These are phyloP conservation scores for Andrena bucephala DNA, from an alignment of 2,888 invertebrate genomes.

Conservation along the genomic window DNA sequence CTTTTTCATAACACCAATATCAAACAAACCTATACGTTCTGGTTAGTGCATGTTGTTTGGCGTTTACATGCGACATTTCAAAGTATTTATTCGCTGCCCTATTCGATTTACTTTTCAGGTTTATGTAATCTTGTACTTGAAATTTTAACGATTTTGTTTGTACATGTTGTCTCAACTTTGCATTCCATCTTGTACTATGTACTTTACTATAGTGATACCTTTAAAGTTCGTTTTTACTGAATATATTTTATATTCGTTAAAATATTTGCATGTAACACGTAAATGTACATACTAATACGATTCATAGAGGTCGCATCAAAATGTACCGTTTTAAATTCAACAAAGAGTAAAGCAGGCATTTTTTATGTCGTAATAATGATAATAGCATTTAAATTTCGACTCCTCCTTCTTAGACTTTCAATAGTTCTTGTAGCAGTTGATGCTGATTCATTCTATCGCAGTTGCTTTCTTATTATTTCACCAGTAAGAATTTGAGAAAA, in stretches of 20 bases:
- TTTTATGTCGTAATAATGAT: slow-evolving; percentile 28
- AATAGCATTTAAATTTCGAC: slow-evolving; percentile 31
- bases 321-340: slow-evolving; percentile 40
- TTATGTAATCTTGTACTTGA: slow-evolving; percentile 41
- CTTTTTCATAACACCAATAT: slow-evolving; percentile 21
- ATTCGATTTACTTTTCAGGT: slow-evolving; percentile 47
- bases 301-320: slow-evolving; percentile 37
- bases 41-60: slow-evolving; percentile 43
- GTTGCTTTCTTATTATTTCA: slow-evolving; percentile 22
- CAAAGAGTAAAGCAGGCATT: slow-evolving; percentile 40
- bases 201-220: slow-evolving; percentile 52
- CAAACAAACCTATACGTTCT: slow-evolving; percentile 1
- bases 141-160: slow-evolving; percentile 40
- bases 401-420: slow-evolving; percentile 13
- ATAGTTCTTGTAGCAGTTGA: slow-evolving; percentile 35
- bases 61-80: slow-evolving; percentile 48
- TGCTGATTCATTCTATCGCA: slow-evolving; percentile 10
- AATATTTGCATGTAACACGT: slow-evolving; percentile 68
- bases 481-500: slow-evolving; percentile 13
- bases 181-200: slow-evolving; percentile 58
- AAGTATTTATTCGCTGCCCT: slow-evolving; percentile 62
- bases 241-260: slow-evolving; percentile 43
- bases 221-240: slow-evolving; percentile 50
- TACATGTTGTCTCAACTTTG: slow-evolving; percentile 48
- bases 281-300: slow-evolving; percentile 58